Conservation (phyloP, 2,888 invertebrate species). For the Tetanocera ferruginea region DNA sequence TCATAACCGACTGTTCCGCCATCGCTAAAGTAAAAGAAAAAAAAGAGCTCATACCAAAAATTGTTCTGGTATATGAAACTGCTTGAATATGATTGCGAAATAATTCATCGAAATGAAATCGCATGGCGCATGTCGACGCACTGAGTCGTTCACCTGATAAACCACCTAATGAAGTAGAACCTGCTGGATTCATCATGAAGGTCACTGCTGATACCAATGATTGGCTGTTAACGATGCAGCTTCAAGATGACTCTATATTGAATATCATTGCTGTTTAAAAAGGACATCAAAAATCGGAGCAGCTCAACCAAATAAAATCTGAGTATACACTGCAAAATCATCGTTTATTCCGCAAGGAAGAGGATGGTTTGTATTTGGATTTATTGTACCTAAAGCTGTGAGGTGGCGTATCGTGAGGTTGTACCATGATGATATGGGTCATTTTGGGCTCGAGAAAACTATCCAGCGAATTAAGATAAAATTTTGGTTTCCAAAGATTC, state of each 20-base stretch:
- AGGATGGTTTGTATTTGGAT: too few species aligned
- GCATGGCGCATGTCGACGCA: conserved; percentile 40
- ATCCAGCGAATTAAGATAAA: conserved; percentile 34
- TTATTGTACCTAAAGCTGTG: too few species aligned
- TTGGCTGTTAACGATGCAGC: conserved; percentile 45
- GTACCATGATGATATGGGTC: too few species aligned
- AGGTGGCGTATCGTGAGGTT: too few species aligned
- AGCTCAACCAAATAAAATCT: conserved; percentile 6
- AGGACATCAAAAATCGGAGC: not conserved
- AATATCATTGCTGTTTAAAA: conserved; percentile 17
- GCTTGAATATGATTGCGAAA: too few species aligned
- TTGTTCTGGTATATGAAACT: too few species aligned
- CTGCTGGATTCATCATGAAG: conserved; percentile 24
- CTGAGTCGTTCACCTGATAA: conserved; percentile 34
- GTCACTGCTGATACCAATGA: conserved; percentile 29
- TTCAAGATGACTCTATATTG: conserved; percentile 32
- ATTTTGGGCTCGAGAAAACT: conserved; percentile 47
- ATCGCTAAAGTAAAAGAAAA: too few species aligned
- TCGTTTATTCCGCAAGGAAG: too few species aligned
- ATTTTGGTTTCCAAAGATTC: conserved; percentile 48
- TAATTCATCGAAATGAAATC: conserved; percentile 41
- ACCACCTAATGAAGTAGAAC: conserved; percentile 32
- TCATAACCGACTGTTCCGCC: conserved; percentile 30
- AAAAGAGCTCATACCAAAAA: too few species aligned
- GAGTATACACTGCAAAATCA: too few species aligned